These are phyloP conservation scores for Drosophila sechellia DNA, from an alignment of 1,140 invertebrate genomes.

Conservation along the genomic window DNA sequence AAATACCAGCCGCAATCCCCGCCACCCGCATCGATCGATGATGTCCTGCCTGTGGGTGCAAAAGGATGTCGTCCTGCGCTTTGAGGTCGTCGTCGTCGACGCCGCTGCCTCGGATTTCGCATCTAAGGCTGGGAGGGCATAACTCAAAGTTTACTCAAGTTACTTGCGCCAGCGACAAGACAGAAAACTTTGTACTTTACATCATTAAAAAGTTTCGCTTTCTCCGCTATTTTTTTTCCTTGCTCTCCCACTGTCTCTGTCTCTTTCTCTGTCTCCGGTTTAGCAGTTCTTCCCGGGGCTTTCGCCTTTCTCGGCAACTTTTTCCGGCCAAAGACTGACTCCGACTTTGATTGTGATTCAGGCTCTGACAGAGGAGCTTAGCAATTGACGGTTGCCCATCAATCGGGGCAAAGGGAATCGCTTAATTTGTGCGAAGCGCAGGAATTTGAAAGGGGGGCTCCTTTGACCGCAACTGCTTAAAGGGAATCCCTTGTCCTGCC, in stretches of 20 bases:
- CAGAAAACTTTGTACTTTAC: conserved; percentile 83
- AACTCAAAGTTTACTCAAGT: conserved; percentile 84
- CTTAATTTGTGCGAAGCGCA: conserved; percentile 64
- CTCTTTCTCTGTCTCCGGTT: conserved; percentile 16
- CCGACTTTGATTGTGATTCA: conserved; percentile 71
- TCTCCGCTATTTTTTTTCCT: conserved; percentile 55
- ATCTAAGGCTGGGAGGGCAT: conserved; percentile 65
- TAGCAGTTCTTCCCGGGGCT: conserved; percentile 9
- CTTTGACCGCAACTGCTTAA: conserved; percentile 39
- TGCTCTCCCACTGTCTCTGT: conserved; percentile 1
- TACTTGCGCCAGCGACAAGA: conserved; percentile 81
- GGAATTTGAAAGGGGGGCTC: conserved; percentile 40
- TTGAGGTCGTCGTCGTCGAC: conserved; percentile 64
- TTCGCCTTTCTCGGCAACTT: conserved; percentile 36
- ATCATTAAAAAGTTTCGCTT: conserved; percentile 83
- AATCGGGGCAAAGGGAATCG: conserved; percentile 49
- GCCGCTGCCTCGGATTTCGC: conserved; percentile 38
- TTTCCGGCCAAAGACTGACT: conserved; percentile 69
- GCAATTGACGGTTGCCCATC: conserved; percentile 76
- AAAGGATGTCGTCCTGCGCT: conserved; percentile 68
- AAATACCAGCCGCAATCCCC: conserved; percentile 62
- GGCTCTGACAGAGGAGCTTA: conserved; percentile 64
- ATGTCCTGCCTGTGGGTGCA: conserved; percentile 42
- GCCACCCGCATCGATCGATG: conserved; percentile 67
- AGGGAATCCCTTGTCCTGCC: conserved; percentile 9